These are phyloP conservation scores for Stigmatopora argus DNA, from an alignment of 2,113 vertebrate species.

Conservation along the genomic window DNA sequence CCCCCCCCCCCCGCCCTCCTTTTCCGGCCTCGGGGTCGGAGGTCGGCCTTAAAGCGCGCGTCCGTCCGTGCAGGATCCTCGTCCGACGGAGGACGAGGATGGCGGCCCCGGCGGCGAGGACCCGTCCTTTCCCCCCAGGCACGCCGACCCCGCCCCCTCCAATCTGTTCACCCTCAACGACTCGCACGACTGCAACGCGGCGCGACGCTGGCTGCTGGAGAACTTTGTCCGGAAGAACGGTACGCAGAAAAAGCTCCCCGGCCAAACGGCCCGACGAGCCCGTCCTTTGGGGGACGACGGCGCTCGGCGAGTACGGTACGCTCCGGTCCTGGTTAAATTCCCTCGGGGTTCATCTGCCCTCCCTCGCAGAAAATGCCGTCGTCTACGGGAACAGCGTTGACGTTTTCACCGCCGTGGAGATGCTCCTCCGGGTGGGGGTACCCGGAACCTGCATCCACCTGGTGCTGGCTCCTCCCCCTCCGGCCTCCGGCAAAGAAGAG, in stretches of 20 bases:
- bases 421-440: constrained; percentile 75
- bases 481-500: too few species aligned
- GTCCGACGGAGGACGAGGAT: constrained; percentile 63
- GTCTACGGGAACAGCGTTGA: constrained; percentile 85
- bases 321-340: too few species aligned
- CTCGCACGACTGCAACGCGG: constrained; percentile 61
- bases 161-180: constrained; percentile 84
- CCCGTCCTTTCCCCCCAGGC: constrained; percentile 30
- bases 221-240: constrained; percentile 66
- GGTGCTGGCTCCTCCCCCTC: constrained; percentile 61
- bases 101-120: constrained; percentile 45
- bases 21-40: neutral
- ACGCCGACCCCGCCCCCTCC: constrained; percentile 63
- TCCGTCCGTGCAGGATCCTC: constrained; percentile 41
- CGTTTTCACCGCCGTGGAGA: constrained; percentile 72
- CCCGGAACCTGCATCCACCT: constrained; percentile 73
- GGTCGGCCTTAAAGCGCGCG: too few species aligned
- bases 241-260: constrained; percentile 32
- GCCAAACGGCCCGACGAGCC: too few species aligned
- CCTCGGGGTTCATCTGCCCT: neutral
- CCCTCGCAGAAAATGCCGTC: constrained; percentile 72
- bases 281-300: too few species aligned
- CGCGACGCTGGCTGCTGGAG: constrained; percentile 56
- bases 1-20: constrained; percentile 11
- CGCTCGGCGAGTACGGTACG: too few species aligned